These are phyloP conservation scores for Hemichromis elongatus DNA, from an alignment of 2,113 vertebrate species.

Conservation along the genomic window DNA sequence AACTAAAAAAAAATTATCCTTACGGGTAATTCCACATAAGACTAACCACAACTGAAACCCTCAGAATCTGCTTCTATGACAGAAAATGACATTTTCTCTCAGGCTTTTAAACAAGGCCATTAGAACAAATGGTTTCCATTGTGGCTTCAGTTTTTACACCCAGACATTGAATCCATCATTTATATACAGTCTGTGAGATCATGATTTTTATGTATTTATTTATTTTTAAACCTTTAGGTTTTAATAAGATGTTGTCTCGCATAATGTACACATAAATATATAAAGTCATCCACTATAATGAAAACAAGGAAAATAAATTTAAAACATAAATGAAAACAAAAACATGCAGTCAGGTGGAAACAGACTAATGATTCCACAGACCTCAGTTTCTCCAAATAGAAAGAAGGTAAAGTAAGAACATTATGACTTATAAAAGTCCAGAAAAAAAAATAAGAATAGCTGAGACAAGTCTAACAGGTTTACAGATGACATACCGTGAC, in stretches of 20 bases:
- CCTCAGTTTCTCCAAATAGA: neutral
- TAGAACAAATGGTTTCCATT: no score
- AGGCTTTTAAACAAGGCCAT: no score
- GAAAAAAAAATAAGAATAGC: neutral
- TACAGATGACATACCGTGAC: neutral
- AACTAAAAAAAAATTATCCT: neutral
- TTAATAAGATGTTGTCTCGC: neutral
- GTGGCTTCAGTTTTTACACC: neutral
- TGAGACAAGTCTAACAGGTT: neutral
- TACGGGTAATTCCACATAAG: neutral
- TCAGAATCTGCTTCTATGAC: neutral
- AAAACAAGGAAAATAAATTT: neutral
- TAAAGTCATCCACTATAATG: accelerated
- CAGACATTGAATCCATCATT: neutral
- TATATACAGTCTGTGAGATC: neutral
- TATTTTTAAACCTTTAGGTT: neutral
- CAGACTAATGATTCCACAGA: neutral
- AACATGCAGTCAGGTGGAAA: neutral
- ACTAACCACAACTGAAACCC: no score
- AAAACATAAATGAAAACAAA: neutral
- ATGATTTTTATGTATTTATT: neutral
- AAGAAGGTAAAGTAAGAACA: neutral
- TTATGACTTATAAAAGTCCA: no score
- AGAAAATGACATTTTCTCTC: no score
- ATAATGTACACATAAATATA: neutral